Conservation (phyloP, 1,140 invertebrate genomes). For the Tribolium madens region DNA sequence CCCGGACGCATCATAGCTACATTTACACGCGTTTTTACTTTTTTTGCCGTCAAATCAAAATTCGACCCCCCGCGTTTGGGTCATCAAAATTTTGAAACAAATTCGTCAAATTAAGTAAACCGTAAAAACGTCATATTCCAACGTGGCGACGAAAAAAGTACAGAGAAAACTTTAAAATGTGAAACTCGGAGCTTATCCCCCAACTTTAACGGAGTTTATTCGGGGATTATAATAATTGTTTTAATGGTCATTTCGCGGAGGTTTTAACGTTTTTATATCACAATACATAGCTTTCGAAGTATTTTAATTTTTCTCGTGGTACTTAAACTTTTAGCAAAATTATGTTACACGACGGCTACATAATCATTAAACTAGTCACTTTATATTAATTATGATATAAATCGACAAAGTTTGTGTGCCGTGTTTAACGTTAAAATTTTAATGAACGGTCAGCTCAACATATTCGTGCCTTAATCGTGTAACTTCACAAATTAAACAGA, state of each 20-base stretch:
- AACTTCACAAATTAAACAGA: slow-evolving; percentile 22
- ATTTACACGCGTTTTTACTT: slow-evolving; percentile 12
- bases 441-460: slow-evolving; percentile 2
- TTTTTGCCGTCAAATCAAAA: slow-evolving; percentile 12
- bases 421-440: slow-evolving; percentile 28
- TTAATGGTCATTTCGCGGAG: slow-evolving; percentile 9
- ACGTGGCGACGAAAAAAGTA: neutral
- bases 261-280: neutral
- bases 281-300: neutral
- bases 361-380: neutral
- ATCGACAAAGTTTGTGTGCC: slow-evolving; percentile 17
- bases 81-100: slow-evolving; percentile 10
- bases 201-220: neutral
- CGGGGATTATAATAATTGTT: slow-evolving; percentile 8
- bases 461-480: slow-evolving; percentile 25
- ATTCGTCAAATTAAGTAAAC: slow-evolving; percentile 8
- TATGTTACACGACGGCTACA: neutral
- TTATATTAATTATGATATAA: slow-evolving; percentile 23
- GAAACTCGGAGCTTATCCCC: neutral
- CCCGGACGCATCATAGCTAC: slow-evolving; percentile 28
- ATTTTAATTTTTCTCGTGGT: neutral
- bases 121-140: neutral
- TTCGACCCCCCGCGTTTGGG: neutral
- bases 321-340: neutral
- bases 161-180: neutral